Evolutionary conservation across 2,797 vertebrate species (phyloP).

Genomic region (Danio jaintianensis): DNA sequence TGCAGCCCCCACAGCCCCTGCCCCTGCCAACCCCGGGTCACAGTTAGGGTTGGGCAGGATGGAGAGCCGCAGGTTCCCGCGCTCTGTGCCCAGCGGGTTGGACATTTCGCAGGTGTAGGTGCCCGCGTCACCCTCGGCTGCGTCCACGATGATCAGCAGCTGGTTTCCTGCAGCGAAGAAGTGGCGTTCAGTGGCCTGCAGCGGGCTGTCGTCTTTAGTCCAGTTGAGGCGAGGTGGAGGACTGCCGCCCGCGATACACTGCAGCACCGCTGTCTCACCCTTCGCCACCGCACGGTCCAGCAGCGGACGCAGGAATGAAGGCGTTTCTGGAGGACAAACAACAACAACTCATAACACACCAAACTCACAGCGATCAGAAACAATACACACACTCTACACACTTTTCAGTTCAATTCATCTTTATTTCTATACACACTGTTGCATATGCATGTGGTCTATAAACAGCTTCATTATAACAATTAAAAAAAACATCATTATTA

Average conservation of each 20-base stretch:
- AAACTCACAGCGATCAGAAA: too few relatives aligned
- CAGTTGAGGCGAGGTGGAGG: constrained; percentile 92
- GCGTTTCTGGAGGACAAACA: constrained; percentile 83
- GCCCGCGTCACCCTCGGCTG: constrained; percentile 87
- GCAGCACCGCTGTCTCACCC: constrained; percentile 93
- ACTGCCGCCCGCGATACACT: constrained; percentile 95
- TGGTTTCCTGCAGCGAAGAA: constrained; percentile 97
- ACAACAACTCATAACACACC: not conserved
- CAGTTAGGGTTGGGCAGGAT: constrained; percentile 93
- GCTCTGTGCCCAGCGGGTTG: constrained; percentile 91
- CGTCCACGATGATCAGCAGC: constrained; percentile 95
- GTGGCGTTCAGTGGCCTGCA: constrained; percentile 91
- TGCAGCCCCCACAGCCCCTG: constrained; percentile 35
- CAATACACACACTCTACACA: too few relatives aligned
- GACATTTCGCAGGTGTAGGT: constrained; percentile 98
- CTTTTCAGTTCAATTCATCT: too few relatives aligned
- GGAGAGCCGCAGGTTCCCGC: constrained; percentile 88
- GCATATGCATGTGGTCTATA: too few relatives aligned
- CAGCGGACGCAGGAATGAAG: constrained; percentile 90
- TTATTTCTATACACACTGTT: too few relatives aligned
- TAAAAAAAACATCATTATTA: not conserved
- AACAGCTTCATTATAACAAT: too few relatives aligned
- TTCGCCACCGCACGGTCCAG: constrained; percentile 90
- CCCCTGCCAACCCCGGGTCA: constrained; percentile 81
- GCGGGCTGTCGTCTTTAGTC: constrained; percentile 94